phyloP scores from a whole-genome alignment of 2,113 vertebrate genomes.

The Eptesicus fuscus region DNA sequence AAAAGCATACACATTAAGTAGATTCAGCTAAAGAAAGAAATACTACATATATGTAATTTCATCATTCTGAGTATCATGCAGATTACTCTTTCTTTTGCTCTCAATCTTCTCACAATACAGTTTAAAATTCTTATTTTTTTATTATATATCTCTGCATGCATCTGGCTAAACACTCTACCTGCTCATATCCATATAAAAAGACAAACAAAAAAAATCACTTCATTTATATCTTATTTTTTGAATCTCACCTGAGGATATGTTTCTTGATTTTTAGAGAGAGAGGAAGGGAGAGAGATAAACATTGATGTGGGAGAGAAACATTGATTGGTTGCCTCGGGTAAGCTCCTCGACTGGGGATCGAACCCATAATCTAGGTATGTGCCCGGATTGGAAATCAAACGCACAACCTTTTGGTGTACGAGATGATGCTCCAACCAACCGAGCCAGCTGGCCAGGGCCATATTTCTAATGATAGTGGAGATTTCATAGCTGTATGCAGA shows the following conservation, averaged over 20 bases:
- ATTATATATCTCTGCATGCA: neutral
- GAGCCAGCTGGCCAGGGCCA: neutral
- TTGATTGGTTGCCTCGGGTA: neutral
- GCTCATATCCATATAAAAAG: neutral
- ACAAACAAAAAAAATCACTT: neutral
- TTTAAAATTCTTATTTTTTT: neutral
- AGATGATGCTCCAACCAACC: neutral
- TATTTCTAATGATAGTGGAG: neutral
- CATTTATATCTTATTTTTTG: neutral
- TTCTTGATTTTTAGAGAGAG: neutral
- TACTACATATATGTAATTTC: neutral
- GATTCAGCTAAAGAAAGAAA: neutral
- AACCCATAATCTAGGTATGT: neutral
- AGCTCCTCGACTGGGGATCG: neutral
- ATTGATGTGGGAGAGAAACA: neutral
- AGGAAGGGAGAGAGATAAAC: neutral
- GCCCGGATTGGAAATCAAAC: neutral
- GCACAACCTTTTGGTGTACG: neutral
- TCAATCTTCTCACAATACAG: neutral
- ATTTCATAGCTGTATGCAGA: neutral
- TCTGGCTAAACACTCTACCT: neutral
- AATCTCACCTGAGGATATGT: neutral
- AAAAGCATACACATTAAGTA: neutral
- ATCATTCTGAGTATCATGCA: neutral
- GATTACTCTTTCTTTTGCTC: neutral